A percentile compares a stretch with the other conserved stretches of the same genome.
phyloP scores from a whole-genome alignment of 2,797 vertebrate species.

The Xiphophorus birchmanni region DNA sequence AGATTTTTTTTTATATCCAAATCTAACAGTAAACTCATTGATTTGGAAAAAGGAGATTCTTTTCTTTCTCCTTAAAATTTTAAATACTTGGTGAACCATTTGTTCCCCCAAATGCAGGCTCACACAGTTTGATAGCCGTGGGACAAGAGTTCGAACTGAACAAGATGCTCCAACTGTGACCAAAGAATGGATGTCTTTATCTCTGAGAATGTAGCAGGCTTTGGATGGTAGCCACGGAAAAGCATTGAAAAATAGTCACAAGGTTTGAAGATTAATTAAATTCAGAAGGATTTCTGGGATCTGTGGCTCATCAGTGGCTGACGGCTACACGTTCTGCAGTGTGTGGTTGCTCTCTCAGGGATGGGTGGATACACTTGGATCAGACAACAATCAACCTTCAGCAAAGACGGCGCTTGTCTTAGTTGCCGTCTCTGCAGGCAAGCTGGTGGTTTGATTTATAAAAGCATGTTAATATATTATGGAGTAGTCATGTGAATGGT shows the following conservation, averaged over 20 bases:
- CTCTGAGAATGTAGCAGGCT: constrained; percentile 30
- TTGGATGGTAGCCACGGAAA: constrained; percentile 26
- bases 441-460: constrained; percentile 4
- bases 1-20: neutral
- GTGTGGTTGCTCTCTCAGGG: constrained; percentile 47
- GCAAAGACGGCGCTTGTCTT: constrained; percentile 31
- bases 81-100: constrained; percentile 16
- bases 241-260: constrained; percentile 18
- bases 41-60: constrained; percentile 5
- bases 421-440: constrained; percentile 30
- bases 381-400: constrained; percentile 15
- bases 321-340: constrained; percentile 34
- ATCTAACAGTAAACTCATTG: neutral
- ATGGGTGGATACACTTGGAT: constrained; percentile 57
- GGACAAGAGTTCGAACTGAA: constrained; percentile 8
- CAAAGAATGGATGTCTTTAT: constrained; percentile 18
- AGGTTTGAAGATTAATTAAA: constrained; percentile 31
- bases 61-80: neutral
- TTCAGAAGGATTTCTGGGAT: constrained; percentile 49
- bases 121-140: constrained; percentile 4
- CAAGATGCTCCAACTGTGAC: constrained; percentile 8
- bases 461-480: constrained; percentile 26
- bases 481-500: constrained; percentile 3
- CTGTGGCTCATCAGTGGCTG: constrained; percentile 37
- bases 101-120: neutral